Evolutionary conservation across 2,888 invertebrate genomes (phyloP).

Genomic region (Kryphioiulus occultus): DNA sequence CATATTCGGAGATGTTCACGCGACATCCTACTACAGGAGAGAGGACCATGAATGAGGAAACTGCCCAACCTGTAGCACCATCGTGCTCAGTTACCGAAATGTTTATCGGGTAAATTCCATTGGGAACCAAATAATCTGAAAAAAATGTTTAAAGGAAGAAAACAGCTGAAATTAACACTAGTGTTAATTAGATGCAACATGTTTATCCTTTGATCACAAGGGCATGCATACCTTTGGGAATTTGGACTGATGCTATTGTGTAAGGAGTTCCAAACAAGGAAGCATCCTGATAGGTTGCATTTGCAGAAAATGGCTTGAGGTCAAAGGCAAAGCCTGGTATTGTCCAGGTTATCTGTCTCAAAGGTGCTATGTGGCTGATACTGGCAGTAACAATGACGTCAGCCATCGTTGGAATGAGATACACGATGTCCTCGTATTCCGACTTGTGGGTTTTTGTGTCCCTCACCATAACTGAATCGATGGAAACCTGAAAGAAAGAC

Average conservation of each 20-base stretch:
- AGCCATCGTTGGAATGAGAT: constrained; percentile 4
- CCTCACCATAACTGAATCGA: neutral
- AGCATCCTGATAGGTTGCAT: neutral
- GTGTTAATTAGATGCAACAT: neutral
- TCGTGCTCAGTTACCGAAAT: neutral
- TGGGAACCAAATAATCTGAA: constrained; percentile 24
- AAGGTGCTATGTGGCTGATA: neutral
- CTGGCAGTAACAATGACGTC: constrained; percentile 42
- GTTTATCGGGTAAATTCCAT: constrained; percentile 38
- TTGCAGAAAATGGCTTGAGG: neutral
- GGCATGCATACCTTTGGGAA: neutral
- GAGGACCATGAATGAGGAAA: constrained; percentile 43
- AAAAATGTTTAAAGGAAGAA: neutral
- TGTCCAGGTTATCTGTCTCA: neutral
- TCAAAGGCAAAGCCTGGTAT: constrained; percentile 37
- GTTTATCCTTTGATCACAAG: neutral
- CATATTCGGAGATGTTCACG: constrained; percentile 28
- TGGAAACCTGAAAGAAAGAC: constrained; percentile 6
- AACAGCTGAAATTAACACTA: no score
- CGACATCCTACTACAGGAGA: constrained; percentile 35
- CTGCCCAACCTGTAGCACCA: neutral
- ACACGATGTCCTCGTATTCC: constrained; percentile 28
- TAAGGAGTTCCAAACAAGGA: neutral
- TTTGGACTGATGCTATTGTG: neutral
- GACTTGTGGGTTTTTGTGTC: neutral